Evolutionary conservation across 53 echinoderm and acorn worm species (phyloP).

Genomic region (Astropecten irregularis): DNA sequence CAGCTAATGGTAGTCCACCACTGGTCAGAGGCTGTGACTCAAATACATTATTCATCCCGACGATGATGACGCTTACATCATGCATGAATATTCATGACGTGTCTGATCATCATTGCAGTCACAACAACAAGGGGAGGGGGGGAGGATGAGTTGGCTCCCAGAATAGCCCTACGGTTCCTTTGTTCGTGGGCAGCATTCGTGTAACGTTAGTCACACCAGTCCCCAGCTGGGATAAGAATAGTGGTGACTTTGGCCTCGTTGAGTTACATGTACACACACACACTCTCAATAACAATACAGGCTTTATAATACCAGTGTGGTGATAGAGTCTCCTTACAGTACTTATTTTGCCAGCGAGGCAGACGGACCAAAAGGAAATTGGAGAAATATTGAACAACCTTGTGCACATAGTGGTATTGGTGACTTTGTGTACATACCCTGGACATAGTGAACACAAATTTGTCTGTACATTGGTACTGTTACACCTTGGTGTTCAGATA

Average conservation of each 20-base stretch:
- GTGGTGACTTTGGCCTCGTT: conserved; percentile 20
- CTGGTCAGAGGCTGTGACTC: conserved; percentile 13
- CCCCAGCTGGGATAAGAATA: conserved; percentile 7
- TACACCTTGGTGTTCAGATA: too few relatives aligned
- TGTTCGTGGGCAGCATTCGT: neutral
- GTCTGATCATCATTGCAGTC: neutral
- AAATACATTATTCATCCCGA: conserved; percentile 39
- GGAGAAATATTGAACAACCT: too few relatives aligned
- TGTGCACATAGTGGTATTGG: too few relatives aligned
- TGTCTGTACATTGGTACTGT: too few relatives aligned
- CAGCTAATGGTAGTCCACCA: neutral
- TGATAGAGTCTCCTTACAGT: neutral
- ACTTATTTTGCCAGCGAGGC: conserved; percentile 23
- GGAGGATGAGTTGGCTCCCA: conserved; percentile 32
- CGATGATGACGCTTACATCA: neutral
- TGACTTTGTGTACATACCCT: too few relatives aligned
- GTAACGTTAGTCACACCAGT: conserved; percentile 21
- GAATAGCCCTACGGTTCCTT: conserved; percentile 5
- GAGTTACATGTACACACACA: too few relatives aligned
- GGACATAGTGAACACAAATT: too few relatives aligned
- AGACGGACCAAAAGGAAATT: neutral
- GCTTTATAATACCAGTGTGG: neutral
- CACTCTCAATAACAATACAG: too few relatives aligned
- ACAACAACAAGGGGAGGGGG: too few relatives aligned
- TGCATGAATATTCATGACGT: conserved; percentile 22